Evolutionary conservation across 2,113 vertebrate genomes (phyloP).

Genomic region (Pseudolaguvia tuberculata): DNA sequence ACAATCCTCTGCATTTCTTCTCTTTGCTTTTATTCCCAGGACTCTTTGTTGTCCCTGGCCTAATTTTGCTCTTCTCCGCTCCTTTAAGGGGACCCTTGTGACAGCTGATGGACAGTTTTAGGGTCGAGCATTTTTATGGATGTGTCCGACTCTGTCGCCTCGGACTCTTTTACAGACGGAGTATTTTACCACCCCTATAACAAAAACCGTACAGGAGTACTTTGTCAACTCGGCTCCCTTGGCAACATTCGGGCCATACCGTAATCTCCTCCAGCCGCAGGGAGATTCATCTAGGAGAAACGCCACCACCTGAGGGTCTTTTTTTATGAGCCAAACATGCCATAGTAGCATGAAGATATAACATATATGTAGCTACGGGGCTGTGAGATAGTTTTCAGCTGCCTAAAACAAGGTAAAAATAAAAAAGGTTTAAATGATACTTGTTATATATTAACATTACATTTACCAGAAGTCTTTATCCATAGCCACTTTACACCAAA

Average conservation of each 20-base stretch:
- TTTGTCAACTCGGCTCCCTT: slow-evolving; percentile 61
- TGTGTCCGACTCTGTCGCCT: slow-evolving; percentile 33
- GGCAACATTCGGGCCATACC: slow-evolving; percentile 40
- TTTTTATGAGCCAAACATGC: slow-evolving; percentile 20
- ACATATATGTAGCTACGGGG: slow-evolving; percentile 14
- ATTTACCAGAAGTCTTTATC: too few relatives aligned
- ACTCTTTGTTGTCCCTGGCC: slow-evolving; percentile 59
- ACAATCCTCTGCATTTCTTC: slow-evolving; percentile 55
- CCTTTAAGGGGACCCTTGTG: slow-evolving; percentile 52
- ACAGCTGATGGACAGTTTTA: slow-evolving; percentile 58
- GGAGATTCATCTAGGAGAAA: slow-evolving; percentile 39
- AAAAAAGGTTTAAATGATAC: too few relatives aligned
- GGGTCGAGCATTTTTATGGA: slow-evolving; percentile 38
- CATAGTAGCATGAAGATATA: slow-evolving; percentile 29
- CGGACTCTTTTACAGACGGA: slow-evolving; percentile 52
- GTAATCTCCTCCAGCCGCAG: slow-evolving; percentile 42
- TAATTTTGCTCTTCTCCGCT: slow-evolving; percentile 52
- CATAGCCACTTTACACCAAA: too few relatives aligned
- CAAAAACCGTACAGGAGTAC: slow-evolving; percentile 57
- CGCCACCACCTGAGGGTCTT: slow-evolving; percentile 30
- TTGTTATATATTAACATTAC: too few relatives aligned
- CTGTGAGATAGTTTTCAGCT: slow-evolving; percentile 30
- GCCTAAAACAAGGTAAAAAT: background rate
- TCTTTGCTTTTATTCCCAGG: slow-evolving; percentile 53
- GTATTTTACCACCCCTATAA: slow-evolving; percentile 58